A percentile compares a stretch with the other conserved stretches of the same genome.
Conservation (phyloP, 37 sponge, comb jelly and placozoan species). For the Theonella swinhoei region DNA sequence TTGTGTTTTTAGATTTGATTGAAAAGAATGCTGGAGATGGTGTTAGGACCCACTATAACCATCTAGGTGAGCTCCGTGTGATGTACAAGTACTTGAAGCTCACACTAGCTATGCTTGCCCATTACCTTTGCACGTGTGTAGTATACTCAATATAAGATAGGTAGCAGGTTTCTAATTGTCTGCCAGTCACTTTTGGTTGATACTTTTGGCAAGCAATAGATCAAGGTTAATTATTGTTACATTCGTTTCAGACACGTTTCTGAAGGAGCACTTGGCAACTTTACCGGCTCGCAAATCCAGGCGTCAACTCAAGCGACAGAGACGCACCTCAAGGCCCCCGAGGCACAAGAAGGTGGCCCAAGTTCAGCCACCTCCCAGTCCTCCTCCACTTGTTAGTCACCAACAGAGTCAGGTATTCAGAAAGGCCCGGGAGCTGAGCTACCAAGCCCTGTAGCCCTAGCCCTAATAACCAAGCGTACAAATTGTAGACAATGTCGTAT, state of each 20-base stretch:
- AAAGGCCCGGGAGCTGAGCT: too few relatives aligned
- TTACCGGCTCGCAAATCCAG: conserved; percentile 22
- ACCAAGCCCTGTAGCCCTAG: too few relatives aligned
- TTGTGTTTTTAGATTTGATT: conserved; percentile 67
- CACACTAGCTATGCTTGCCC: too few relatives aligned
- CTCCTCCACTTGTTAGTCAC: background rate
- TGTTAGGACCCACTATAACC: conserved; percentile 56
- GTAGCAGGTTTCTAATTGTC: background rate
- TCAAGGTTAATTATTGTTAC: too few relatives aligned
- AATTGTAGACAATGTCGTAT: too few relatives aligned
- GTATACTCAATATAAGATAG: background rate
- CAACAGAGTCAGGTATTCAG: too few relatives aligned
- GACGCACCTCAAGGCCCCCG: background rate
- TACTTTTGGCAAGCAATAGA: too few relatives aligned
- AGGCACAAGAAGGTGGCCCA: background rate
- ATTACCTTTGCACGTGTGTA: conserved; percentile 20
- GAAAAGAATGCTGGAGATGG: conserved; percentile 85
- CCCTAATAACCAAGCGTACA: too few relatives aligned
- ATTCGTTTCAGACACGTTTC: conserved; percentile 20
- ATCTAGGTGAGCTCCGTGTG: conserved; percentile 51
- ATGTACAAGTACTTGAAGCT: background rate
- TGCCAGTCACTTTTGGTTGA: background rate
- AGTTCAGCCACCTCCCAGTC: background rate
- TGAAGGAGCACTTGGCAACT: conserved; percentile 68
- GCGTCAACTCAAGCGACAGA: background rate